Base-by-base conservation (phyloP, 1,140 invertebrate species). In the Megalonaias nervosa region DNA sequence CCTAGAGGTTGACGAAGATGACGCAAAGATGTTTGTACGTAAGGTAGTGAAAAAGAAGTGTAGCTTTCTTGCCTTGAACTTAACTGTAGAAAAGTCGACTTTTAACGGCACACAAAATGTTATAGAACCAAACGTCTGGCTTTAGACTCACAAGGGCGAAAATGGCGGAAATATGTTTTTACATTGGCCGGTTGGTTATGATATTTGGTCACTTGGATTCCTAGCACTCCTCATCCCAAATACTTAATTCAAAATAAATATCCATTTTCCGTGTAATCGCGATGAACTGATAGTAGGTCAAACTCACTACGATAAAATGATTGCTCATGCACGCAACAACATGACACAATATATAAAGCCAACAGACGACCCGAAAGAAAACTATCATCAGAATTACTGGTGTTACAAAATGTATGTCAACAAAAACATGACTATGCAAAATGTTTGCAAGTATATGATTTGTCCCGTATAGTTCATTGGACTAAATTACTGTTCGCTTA, bases 341-440 rank as follows among this genome's bases (percentile, higher is more conserved):
- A 67, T 79, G n/a, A 59, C 57, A 15, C 75, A 71, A 23, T 56
- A 72, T 15, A 71, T 69, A 4, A 64, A 68, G 17, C 57, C 66
- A 19, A 59, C 71, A n/a, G 64, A 38, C 31, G 23, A 48, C 12
- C 17, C 58, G 0, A 67, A 26, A 14, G 56, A 71, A 48, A 31
- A 67, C 14, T 79, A 79, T 60, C 66, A 79, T 23, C 68, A 74
- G 3, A 79, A 72, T 19, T 79, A 79, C 57, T 79, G 68, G 62
- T 79, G 77, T 71, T 79, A 71, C 57, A 79, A 74, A 62, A 60
- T 70, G 17, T 57, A 73, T 31, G 75, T 75, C 38, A 73, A 71
- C 19, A 17, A 75, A 15, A 71, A 71, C 15, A 31, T 71, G 26
- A 19, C 62, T 12, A n/a, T 79, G 21, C 72, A 75, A 59, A 14